Evolutionary conservation across 23 tunicate genomes (phyloP).

Genomic region (Ascidia mentula): DNA sequence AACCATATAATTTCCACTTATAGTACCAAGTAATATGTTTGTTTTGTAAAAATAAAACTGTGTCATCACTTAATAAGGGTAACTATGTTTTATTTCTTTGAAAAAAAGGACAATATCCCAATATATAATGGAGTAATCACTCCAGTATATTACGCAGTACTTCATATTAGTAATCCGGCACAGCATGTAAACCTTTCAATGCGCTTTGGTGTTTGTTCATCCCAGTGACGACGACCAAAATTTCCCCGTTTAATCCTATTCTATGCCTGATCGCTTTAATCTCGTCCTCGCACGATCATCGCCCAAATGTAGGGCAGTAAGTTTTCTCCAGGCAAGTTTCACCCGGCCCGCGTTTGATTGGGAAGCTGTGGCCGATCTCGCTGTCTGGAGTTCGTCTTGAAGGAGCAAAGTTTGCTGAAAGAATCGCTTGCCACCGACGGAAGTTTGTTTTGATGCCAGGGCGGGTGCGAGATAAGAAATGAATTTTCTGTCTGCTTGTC

Average conservation of each 20-base stretch:
- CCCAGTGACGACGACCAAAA: not conserved
- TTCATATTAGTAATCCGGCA: too few relatives aligned
- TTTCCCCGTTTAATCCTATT: not conserved
- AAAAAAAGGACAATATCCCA: too few relatives aligned
- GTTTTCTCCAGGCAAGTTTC: not conserved
- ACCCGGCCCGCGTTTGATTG: not conserved
- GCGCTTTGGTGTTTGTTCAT: not conserved
- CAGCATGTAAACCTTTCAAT: too few relatives aligned
- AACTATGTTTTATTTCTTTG: too few relatives aligned
- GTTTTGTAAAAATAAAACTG: too few relatives aligned
- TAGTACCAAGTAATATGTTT: too few relatives aligned
- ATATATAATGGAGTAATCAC: too few relatives aligned
- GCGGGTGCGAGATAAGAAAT: not conserved
- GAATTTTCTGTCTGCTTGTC: too few relatives aligned
- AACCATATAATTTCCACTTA: too few relatives aligned
- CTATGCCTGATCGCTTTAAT: not conserved
- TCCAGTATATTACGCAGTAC: too few relatives aligned
- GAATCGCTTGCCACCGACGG: not conserved
- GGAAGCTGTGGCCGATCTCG: not conserved
- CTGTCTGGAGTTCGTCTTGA: not conserved
- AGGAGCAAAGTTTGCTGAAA: not conserved
- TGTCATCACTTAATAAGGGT: too few relatives aligned
- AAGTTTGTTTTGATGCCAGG: not conserved
- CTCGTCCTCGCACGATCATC: not conserved
- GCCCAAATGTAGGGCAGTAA: constrained; percentile 2